Evolutionary conservation across 2,797 vertebrate genomes (phyloP).

Genomic region (Gymnothorax javanicus): DNA sequence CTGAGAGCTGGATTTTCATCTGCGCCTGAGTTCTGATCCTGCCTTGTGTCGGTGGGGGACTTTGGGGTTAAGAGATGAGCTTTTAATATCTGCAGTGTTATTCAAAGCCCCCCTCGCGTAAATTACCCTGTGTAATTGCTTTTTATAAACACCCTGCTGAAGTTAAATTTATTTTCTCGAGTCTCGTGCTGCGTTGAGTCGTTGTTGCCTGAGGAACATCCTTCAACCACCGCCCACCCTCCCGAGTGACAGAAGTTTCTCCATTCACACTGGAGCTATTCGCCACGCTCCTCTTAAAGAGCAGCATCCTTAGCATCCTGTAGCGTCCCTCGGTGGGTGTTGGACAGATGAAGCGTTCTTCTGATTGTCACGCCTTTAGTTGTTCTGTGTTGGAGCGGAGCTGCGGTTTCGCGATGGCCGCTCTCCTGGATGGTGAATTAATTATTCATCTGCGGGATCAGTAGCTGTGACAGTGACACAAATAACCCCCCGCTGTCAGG

Average conservation of each 20-base stretch:
- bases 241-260: background rate
- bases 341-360: background rate
- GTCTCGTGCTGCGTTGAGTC: background rate
- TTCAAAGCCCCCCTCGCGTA: background rate
- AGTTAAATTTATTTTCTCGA: background rate
- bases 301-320: background rate
- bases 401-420: background rate
- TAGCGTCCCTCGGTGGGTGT: background rate
- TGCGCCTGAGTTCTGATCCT: too few species aligned
- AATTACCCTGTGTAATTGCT: background rate
- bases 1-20: too few species aligned
- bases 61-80: background rate
- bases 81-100: background rate
- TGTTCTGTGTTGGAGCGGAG: background rate
- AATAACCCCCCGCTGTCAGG: background rate
- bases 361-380: background rate
- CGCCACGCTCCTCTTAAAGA: constrained; percentile 9
- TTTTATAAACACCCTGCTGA: background rate
- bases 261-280: background rate
- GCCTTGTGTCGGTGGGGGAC: too few species aligned
- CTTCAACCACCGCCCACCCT: background rate
- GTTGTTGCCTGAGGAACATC: background rate
- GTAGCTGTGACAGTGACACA: background rate
- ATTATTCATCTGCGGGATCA: background rate
- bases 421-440: background rate